Conservation (phyloP, 1,140 invertebrate species). For the Bombus impatiens region DNA sequence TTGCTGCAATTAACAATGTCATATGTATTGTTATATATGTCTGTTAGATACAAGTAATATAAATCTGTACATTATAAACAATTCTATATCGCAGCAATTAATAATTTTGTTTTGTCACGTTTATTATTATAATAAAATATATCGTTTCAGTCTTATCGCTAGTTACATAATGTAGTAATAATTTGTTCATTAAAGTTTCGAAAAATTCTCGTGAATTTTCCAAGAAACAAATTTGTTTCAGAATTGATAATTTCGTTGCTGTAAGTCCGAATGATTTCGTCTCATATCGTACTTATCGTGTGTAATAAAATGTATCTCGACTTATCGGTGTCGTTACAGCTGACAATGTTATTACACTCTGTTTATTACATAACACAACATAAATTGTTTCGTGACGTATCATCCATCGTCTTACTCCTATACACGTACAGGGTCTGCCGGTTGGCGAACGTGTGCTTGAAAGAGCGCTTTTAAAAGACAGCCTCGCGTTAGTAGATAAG, state of each 20-base stretch:
- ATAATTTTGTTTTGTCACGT: background rate
- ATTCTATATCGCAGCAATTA: background rate
- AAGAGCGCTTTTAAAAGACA: background rate
- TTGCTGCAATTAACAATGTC: no score
- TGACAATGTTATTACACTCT: background rate
- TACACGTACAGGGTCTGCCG: background rate
- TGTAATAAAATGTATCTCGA: background rate
- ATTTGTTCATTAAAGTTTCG: no score
- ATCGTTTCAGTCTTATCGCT: no score
- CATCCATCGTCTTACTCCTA: background rate
- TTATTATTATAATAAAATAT: no score
- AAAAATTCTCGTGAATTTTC: no score
- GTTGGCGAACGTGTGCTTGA: background rate
- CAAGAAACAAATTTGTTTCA: no score
- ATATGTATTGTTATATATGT: no score
- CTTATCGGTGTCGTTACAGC: background rate
- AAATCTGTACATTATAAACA: background rate
- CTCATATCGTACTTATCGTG: background rate
- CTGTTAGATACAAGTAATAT: no score
- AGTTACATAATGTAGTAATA: no score
- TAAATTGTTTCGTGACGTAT: constrained; percentile 7
- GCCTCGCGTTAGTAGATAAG: background rate
- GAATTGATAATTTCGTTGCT: background rate
- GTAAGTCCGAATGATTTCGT: background rate
- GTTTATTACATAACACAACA: background rate